Evolutionary conservation across 1,140 invertebrate genomes (phyloP).

Genomic region (Meteorus sp.): DNA sequence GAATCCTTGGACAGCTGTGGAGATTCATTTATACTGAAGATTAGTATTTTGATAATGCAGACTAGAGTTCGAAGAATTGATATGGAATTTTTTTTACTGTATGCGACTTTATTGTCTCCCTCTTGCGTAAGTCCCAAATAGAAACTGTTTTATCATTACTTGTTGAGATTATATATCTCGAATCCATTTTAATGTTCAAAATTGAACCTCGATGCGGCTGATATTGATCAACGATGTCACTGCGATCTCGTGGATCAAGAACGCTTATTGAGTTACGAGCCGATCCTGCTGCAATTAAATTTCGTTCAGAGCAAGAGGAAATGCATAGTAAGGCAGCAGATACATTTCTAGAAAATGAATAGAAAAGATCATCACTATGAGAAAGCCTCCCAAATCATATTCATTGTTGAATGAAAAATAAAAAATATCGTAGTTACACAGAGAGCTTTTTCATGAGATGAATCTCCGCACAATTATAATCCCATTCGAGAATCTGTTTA

Average conservation of each 20-base stretch:
- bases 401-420: slow-evolving; percentile 1
- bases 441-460: slow-evolving; percentile 38
- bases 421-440: slow-evolving; percentile 8
- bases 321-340: slow-evolving; percentile 43
- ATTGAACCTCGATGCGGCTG: slow-evolving; percentile 44
- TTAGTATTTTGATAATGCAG: background rate
- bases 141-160: slow-evolving; percentile 51
- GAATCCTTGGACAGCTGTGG: slow-evolving; percentile 43
- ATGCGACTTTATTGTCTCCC: slow-evolving; percentile 39
- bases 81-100: slow-evolving; percentile 31
- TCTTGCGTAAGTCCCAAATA: slow-evolving; percentile 49
- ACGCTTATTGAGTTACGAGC: slow-evolving; percentile 42
- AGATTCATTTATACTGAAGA: slow-evolving; percentile 5
- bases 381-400: background rate
- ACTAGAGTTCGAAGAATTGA: background rate
- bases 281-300: slow-evolving; percentile 45
- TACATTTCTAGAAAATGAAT: slow-evolving; percentile 33
- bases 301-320: slow-evolving; percentile 38
- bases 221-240: slow-evolving; percentile 35
- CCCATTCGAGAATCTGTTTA: slow-evolving; percentile 46
- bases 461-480: slow-evolving; percentile 34
- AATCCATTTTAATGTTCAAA: slow-evolving; percentile 45
- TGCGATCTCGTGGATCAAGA: slow-evolving; percentile 42
- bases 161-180: slow-evolving; percentile 47
- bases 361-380: slow-evolving; percentile 6